phyloP scores from a whole-genome alignment of 2,888 invertebrate species.

The Cheilosia pagana region DNA sequence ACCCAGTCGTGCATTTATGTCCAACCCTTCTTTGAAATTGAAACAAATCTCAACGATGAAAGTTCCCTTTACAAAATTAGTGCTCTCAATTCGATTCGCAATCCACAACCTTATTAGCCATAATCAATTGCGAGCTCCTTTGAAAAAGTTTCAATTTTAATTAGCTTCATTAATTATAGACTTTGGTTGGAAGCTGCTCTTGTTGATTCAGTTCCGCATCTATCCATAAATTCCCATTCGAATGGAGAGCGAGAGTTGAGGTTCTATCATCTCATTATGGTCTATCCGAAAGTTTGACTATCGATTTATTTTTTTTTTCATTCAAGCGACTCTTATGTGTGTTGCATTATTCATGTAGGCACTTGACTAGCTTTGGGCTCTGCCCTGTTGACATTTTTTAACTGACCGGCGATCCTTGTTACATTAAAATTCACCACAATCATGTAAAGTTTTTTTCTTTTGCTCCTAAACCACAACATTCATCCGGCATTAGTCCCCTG shows the following conservation, averaged over 20 bases:
- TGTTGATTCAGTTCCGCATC: background rate
- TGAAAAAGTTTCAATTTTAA: background rate
- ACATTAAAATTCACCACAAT: too few species aligned
- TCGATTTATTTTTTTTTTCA: background rate
- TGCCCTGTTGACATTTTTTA: too few species aligned
- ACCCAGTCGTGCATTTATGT: too few species aligned
- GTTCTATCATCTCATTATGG: background rate
- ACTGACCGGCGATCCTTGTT: too few species aligned
- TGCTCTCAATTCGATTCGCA: background rate
- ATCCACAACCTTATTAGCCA: background rate
- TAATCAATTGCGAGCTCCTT: slow-evolving; percentile 2
- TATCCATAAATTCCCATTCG: too few species aligned
- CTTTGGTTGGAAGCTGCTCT: background rate
- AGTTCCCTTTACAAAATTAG: slow-evolving; percentile 6
- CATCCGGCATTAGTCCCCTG: slow-evolving; percentile 30
- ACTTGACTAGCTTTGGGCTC: background rate
- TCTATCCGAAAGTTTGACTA: background rate
- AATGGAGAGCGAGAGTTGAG: too few species aligned
- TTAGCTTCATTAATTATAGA: slow-evolving; percentile 20
- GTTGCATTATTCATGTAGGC: background rate
- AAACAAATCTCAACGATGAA: background rate
- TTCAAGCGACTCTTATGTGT: background rate
- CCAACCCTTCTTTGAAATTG: too few species aligned
- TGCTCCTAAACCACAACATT: slow-evolving; percentile 13
- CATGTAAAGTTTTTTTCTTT: too few species aligned